These are phyloP conservation scores for Capitulum mitella DNA, from an alignment of 2,888 invertebrate species.

Conservation along the genomic window DNA sequence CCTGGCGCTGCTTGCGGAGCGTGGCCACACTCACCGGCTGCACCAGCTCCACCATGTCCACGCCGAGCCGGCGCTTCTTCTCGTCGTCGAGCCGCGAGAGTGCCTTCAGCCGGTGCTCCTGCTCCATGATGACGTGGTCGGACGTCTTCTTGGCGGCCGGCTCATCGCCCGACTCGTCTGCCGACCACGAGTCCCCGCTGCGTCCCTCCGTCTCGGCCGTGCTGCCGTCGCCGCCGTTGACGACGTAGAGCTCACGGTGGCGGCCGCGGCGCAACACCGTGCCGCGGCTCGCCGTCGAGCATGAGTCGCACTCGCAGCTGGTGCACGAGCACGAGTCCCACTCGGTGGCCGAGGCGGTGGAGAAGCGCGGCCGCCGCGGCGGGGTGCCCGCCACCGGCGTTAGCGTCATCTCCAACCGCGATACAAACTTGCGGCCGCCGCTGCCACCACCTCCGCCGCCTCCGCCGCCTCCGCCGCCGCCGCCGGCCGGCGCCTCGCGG, in stretches of 20 bases:
- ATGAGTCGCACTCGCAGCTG: constrained; percentile 31
- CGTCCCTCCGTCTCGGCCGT: constrained; percentile 28
- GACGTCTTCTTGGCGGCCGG: constrained; percentile 28
- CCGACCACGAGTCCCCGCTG: constrained; percentile 33
- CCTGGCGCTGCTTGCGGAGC: constrained; percentile 24
- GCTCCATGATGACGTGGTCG: constrained; percentile 29
- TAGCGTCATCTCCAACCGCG: constrained; percentile 25
- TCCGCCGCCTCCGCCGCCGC: too few relatives aligned
- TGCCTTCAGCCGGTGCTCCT: constrained; percentile 33
- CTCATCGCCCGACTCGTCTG: constrained; percentile 30
- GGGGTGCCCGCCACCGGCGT: constrained; percentile 5
- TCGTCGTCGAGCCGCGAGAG: constrained; percentile 31
- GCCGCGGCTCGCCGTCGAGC: constrained; percentile 26
- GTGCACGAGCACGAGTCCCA: constrained; percentile 35
- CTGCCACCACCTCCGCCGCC: too few relatives aligned
- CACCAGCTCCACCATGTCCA: constrained; percentile 24
- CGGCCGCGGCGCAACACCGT: constrained; percentile 28
- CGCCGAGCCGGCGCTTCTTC: constrained; percentile 28
- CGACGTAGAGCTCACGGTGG: constrained; percentile 10
- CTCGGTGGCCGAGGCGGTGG: constrained; percentile 21
- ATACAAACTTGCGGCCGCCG: constrained; percentile 26
- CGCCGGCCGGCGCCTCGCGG: constrained; percentile 29
- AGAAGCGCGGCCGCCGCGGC: constrained; percentile 3
- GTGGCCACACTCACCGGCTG: constrained; percentile 28
- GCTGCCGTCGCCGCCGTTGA: constrained; percentile 3